Conservation (phyloP, 2,888 invertebrate species). For the Deilephila elpenor region DNA sequence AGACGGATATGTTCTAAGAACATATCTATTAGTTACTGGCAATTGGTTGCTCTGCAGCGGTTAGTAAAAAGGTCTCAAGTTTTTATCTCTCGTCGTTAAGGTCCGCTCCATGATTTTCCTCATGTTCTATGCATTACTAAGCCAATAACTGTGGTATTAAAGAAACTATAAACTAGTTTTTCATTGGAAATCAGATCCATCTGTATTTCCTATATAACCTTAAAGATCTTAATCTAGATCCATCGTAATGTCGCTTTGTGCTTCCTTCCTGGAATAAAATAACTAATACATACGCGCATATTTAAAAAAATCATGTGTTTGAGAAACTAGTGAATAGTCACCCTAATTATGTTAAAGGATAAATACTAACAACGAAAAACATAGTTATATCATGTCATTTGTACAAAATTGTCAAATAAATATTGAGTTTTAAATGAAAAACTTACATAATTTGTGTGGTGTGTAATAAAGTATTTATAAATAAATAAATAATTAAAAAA, state of each 20-base stretch:
- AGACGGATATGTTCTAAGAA: too few species aligned
- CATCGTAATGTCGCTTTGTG: neutral
- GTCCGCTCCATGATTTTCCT: neutral
- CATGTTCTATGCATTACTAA: neutral
- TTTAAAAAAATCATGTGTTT: too few species aligned
- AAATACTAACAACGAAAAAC: too few species aligned
- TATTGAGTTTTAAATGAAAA: too few species aligned
- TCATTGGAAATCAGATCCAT: slow-evolving; percentile 10
- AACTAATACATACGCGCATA: neutral
- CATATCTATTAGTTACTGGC: too few species aligned
- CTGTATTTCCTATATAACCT: slow-evolving; percentile 1
- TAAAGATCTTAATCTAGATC: slow-evolving; percentile 5
- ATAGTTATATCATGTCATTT: too few species aligned
- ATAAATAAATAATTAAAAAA: too few species aligned
- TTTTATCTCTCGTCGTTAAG: neutral
- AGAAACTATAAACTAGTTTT: neutral
- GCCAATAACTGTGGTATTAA: neutral
- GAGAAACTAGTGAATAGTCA: too few species aligned
- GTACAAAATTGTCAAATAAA: too few species aligned
- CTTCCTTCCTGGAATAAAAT: neutral
- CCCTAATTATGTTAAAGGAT: too few species aligned
- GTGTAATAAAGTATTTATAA: too few species aligned
- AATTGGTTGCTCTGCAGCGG: neutral
- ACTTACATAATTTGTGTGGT: too few species aligned
- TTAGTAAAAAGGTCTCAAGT: neutral